These are phyloP conservation scores for Gopherus flavomarginatus DNA, from an alignment of 2,113 vertebrate species.

Conservation along the genomic window DNA sequence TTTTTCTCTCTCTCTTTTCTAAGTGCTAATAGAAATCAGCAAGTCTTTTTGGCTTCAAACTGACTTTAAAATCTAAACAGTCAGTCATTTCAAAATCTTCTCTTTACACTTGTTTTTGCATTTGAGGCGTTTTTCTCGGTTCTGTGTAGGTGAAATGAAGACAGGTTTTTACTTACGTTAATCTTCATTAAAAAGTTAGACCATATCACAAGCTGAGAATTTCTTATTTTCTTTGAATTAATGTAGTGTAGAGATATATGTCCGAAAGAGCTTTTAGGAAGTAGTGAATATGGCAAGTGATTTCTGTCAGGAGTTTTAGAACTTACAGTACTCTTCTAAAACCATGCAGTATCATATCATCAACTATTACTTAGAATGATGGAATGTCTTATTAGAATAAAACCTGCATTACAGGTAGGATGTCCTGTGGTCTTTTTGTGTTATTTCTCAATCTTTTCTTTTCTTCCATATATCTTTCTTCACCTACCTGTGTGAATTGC, in stretches of 20 bases:
- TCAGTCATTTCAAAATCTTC: neutral
- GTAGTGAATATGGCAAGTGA: neutral
- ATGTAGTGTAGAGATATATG: accelerated
- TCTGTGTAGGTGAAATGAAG: neutral
- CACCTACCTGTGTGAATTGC: neutral
- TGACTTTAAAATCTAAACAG: neutral
- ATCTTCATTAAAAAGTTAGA: neutral
- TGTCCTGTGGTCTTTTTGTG: neutral
- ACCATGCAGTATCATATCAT: neutral
- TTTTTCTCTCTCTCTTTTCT: neutral
- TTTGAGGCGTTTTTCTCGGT: neutral
- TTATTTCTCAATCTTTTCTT: neutral
- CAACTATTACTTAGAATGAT: neutral
- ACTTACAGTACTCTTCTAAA: neutral
- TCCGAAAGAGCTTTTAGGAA: neutral
- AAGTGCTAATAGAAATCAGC: neutral
- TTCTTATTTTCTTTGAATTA: neutral
- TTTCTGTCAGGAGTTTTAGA: neutral
- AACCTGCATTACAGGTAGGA: neutral
- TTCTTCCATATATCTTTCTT: neutral
- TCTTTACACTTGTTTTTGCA: neutral
- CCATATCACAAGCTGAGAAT: neutral
- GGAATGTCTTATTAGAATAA: neutral
- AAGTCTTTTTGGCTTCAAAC: neutral
- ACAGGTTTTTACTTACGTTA: neutral